Evolutionary conservation across 2,888 invertebrate species (phyloP).

Genomic region (Epinotia ramella): DNA sequence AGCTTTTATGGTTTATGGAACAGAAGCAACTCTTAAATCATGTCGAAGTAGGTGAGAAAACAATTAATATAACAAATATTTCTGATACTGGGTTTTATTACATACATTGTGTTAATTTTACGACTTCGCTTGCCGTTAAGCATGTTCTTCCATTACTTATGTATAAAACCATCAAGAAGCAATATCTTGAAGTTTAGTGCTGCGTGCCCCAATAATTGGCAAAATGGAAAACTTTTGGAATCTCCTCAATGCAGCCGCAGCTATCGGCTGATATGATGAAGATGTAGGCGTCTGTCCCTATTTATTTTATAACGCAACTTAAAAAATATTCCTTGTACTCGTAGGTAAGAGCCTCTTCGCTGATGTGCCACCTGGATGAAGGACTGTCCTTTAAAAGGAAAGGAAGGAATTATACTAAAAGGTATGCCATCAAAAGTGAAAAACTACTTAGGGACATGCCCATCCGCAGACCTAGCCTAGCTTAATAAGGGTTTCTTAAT

Average conservation of each 20-base stretch:
- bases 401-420: background rate
- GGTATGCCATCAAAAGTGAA: constrained; percentile 11
- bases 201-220: background rate
- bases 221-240: background rate
- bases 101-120: constrained; percentile 13
- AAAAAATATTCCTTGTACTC: background rate
- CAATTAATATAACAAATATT: background rate
- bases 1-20: background rate
- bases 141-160: background rate
- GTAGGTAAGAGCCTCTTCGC: background rate
- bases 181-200: background rate
- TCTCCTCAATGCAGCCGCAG: background rate
- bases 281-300: background rate
- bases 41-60: constrained; percentile 9
- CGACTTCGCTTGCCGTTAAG: background rate
- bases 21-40: constrained; percentile 23
- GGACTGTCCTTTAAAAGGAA: background rate
- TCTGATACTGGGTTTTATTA: constrained; percentile 16
- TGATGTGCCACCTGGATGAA: background rate
- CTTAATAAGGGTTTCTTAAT: constrained; percentile 52
- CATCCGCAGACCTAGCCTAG: constrained; percentile 5
- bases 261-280: no score
- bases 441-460: constrained; percentile 14
- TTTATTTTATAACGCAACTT: background rate
- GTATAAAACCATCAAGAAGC: background rate